phyloP scores from a whole-genome alignment of 2,888 invertebrate genomes.

The Rotaria sp. region DNA sequence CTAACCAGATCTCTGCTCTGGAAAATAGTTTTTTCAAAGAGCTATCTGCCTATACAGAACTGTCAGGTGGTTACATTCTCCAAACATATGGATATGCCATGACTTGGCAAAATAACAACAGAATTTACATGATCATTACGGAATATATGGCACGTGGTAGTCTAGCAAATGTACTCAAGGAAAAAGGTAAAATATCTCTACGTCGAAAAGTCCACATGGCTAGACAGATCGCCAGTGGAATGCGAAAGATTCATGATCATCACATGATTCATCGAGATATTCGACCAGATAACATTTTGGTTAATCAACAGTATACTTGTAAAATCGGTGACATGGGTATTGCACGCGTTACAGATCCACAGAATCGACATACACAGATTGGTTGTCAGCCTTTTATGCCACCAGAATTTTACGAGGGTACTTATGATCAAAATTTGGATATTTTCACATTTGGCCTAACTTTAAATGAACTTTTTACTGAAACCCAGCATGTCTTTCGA shows the following conservation, averaged over 20 bases:
- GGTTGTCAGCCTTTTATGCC: neutral
- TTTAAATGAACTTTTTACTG: neutral
- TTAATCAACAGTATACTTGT: neutral
- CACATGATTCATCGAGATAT: neutral
- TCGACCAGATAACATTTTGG: neutral
- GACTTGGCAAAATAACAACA: neutral
- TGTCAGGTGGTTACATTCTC: neutral
- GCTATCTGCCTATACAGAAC: neutral
- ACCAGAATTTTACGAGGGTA: neutral
- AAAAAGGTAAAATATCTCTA: neutral
- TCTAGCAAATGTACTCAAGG: neutral
- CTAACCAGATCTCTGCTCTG: neutral
- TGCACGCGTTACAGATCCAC: neutral
- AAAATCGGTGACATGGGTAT: constrained; percentile 17
- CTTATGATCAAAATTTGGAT: neutral
- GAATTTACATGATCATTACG: neutral
- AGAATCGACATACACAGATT: neutral
- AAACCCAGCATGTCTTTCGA: neutral
- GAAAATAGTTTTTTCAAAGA: neutral
- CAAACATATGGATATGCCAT: neutral
- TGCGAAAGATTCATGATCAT: neutral
- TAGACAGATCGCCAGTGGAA: neutral
- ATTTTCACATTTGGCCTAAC: neutral
- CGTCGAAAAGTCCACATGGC: neutral
- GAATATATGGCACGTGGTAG: neutral